phyloP scores from a whole-genome alignment of 2,888 invertebrate genomes.

The Lissocephala sabroskyi region DNA sequence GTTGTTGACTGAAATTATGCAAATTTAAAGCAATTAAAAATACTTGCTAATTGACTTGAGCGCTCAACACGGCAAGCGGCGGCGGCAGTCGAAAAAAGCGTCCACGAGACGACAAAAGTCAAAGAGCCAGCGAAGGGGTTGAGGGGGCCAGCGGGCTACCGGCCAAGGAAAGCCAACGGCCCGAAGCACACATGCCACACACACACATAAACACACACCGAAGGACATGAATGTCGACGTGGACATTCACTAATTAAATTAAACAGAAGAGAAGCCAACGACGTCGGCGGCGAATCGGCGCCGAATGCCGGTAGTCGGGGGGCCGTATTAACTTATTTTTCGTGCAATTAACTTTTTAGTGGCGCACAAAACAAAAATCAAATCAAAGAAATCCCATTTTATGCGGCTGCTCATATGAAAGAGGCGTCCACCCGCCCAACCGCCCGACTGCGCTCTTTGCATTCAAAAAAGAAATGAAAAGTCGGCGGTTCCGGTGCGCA shows the following conservation, averaged over 20 bases:
- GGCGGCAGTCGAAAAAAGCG: constrained; percentile 12
- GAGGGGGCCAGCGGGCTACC: no score
- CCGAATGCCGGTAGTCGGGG: background rate
- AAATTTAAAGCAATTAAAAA: constrained; percentile 62
- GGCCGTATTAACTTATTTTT: constrained; percentile 57
- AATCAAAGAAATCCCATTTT: constrained; percentile 60
- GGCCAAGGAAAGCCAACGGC: no score
- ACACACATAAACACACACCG: no score
- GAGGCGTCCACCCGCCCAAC: background rate
- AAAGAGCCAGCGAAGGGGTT: constrained; percentile 2
- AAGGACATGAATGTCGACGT: constrained; percentile 10
- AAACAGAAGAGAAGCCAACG: constrained; percentile 26
- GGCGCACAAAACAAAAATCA: constrained; percentile 44
- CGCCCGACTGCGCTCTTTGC: constrained; percentile 2
- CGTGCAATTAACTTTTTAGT: constrained; percentile 64
- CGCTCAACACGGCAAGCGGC: constrained; percentile 26
- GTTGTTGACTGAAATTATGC: constrained; percentile 61
- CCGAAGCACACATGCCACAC: constrained; percentile 7
- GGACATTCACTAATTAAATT: constrained; percentile 51
- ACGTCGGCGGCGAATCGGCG: constrained; percentile 2
- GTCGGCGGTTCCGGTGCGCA: constrained; percentile 7
- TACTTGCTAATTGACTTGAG: constrained; percentile 61
- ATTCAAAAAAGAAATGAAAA: background rate
- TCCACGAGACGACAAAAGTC: background rate
- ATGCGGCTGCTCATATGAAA: constrained; percentile 8